Evolutionary conservation across 1,140 invertebrate species (phyloP), one percentile per base, ranked within the genome.

Genomic region (Sarcophaga peregrina): DNA sequence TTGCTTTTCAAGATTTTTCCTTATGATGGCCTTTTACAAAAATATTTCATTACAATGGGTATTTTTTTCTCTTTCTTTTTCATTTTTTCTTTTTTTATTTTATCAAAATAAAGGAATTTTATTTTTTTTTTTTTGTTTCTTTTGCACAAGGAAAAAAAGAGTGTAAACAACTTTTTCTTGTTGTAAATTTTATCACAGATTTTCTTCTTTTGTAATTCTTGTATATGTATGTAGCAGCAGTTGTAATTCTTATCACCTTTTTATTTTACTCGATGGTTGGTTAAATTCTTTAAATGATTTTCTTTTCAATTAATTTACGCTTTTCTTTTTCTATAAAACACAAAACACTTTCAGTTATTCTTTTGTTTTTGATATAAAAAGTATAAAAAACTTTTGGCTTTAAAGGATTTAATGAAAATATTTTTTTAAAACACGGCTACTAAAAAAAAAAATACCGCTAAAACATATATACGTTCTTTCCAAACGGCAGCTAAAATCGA

Each of bases 61-160:
- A 82, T 68, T 72, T 46, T n/a, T 48, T 82, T 20, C 25, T 37
- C 25, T 37, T 37, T 37, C 25, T 2, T 37, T 37, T 37, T 37
- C 25, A 25, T 82, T 46, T 75, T 75, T 52, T 52, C 50, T 75
- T 9, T n/a, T 54, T 37, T 58, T 11, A 17, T 37, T 75, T 82
- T 74, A 75, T 52, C 45, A 72, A 25, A 75, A 73, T 74, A 37
- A n/a, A 45, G 81, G 47, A 82, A 82, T 75, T 82, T 74, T 48
- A 68, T 68, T 9, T n/a, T 37, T 37, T 37, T 37, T 37, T 37
- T 75, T 82, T 74, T 48, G 20, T 68, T 9, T n/a, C 17, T 9
- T 68, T 68, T 68, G 54, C n/a, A 58, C 13, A 37, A 37, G 25
- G 13, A 7, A 58, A 58, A 58, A 58, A n/a, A n/a, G n/a, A 58